These are phyloP conservation scores for Meiosimyza platycephala DNA, from an alignment of 2,888 invertebrate species.

Conservation along the genomic window DNA sequence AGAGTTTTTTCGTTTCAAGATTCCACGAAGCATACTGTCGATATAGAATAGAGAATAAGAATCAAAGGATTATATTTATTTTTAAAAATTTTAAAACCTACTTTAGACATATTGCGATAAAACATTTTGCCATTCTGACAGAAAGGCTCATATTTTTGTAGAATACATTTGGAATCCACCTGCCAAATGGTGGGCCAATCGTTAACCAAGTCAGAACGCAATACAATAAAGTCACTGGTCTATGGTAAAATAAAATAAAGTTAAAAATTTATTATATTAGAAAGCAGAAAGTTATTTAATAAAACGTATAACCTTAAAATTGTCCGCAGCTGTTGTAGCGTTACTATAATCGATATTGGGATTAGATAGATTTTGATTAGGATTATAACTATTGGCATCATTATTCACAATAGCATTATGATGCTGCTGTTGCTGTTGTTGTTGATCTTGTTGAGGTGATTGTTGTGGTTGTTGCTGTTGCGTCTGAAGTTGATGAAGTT, in stretches of 20 bases:
- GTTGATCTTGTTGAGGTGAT: conserved; percentile 46
- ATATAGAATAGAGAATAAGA: conserved; percentile 46
- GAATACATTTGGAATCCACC: conserved; percentile 85
- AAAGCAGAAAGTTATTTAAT: neutral
- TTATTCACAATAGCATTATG: conserved; percentile 43
- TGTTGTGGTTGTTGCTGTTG: conserved; percentile 46
- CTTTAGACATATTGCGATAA: conserved; percentile 88
- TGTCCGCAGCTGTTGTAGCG: conserved; percentile 54
- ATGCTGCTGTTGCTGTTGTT: conserved; percentile 46
- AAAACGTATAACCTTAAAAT: conserved; percentile 59
- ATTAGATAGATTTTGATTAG: conserved; percentile 58
- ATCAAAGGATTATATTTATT: neutral
- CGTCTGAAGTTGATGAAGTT: conserved; percentile 48
- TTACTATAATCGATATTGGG: conserved; percentile 51
- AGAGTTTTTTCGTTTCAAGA: conserved; percentile 82
- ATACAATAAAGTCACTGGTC: conserved; percentile 90
- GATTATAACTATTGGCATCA: conserved; percentile 51
- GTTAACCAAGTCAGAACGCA: conserved; percentile 82
- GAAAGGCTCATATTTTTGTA: conserved; percentile 87
- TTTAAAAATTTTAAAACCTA: conserved; percentile 66
- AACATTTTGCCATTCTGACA: conserved; percentile 84
- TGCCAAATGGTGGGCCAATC: conserved; percentile 92
- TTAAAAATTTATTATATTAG: conserved; percentile 6
- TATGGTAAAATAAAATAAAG: conserved; percentile 66
- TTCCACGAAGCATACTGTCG: conserved; percentile 87